Conservation (phyloP, 2,888 invertebrate genomes). For the Molorchus minor region DNA sequence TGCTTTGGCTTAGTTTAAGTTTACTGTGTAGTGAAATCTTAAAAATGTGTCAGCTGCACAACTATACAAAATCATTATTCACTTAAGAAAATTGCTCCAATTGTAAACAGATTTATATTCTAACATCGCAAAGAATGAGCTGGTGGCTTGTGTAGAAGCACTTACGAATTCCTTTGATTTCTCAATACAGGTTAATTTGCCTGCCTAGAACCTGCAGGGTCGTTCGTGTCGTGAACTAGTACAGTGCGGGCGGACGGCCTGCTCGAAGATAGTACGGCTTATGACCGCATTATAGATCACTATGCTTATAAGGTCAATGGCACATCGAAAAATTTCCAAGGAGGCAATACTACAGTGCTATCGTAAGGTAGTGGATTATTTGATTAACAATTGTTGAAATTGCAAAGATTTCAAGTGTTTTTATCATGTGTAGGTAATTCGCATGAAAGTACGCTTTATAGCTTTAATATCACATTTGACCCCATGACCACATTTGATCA, state of each 20-base stretch:
- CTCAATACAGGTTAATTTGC: conserved; percentile 24
- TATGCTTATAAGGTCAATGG: conserved; percentile 21
- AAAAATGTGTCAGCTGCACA: too few species aligned
- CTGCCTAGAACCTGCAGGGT: conserved; percentile 38
- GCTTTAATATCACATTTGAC: too few species aligned
- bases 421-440: too few species aligned
- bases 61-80: not conserved
- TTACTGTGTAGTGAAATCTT: too few species aligned
- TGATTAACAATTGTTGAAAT: too few species aligned
- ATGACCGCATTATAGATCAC: conserved; percentile 11
- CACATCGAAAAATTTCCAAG: conserved; percentile 8
- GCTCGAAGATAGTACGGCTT: conserved; percentile 17
- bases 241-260: conserved; percentile 28
- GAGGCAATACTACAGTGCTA: not conserved
- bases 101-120: not conserved
- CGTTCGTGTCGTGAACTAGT: conserved; percentile 35
- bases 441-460: too few species aligned
- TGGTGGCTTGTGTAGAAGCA: conserved; percentile 9
- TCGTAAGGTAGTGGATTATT: too few species aligned
- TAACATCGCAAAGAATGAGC: conserved; percentile 6
- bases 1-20: too few species aligned
- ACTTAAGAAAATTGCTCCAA: not conserved
- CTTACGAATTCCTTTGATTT: conserved; percentile 22
- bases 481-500: too few species aligned
- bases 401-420: too few species aligned